These are phyloP conservation scores for Propithecus deckenii DNA, from an alignment of 2,797 vertebrate genomes.

Conservation along the genomic window DNA sequence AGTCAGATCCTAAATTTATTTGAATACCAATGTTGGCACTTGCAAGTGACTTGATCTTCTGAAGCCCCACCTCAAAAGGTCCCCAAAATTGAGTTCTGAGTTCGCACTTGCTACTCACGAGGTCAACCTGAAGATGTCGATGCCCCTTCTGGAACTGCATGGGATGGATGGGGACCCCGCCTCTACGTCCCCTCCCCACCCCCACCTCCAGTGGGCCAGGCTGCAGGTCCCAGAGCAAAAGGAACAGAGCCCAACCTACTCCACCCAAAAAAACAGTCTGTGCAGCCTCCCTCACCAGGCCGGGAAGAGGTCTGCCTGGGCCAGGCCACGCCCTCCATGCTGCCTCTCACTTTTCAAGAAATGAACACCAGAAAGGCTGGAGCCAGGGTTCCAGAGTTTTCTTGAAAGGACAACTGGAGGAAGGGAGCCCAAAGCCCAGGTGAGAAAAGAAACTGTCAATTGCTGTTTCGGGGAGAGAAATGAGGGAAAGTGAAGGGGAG, in stretches of 20 bases:
- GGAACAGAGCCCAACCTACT: neutral
- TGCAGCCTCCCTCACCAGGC: neutral
- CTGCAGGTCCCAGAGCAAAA: neutral
- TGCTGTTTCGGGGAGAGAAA: neutral
- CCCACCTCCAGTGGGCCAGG: neutral
- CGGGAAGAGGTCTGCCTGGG: neutral
- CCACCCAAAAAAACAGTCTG: too few relatives aligned
- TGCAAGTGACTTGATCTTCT: neutral
- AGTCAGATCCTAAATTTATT: neutral
- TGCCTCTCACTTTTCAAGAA: neutral
- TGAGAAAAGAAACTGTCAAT: neutral
- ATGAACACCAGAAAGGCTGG: neutral
- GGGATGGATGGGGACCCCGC: neutral
- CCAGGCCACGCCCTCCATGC: neutral
- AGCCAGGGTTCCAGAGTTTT: neutral
- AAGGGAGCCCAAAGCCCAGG: neutral
- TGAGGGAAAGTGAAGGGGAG: neutral
- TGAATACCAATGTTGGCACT: neutral
- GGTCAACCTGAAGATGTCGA: neutral
- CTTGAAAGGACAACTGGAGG: neutral
- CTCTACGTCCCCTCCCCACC: neutral
- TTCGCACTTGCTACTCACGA: accelerated
- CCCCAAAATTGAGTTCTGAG: neutral
- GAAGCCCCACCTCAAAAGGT: neutral
- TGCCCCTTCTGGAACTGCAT: neutral